Evolutionary conservation across 2,797 vertebrate genomes (phyloP).

Genomic region (Buphagus erythrorhynchus): DNA sequence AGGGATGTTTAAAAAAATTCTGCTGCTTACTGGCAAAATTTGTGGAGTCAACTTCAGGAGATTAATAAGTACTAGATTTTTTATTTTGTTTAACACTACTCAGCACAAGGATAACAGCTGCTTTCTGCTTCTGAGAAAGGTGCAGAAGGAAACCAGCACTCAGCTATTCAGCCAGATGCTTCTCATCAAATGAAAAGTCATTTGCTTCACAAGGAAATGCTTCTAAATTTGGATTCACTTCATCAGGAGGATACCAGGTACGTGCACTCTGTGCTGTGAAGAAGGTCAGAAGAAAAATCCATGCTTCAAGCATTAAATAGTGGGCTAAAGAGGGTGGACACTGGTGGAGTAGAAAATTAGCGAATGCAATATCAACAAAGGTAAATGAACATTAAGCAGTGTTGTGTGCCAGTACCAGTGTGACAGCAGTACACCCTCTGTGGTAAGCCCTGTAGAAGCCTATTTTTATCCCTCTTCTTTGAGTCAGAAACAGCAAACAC

Average conservation of each 20-base stretch:
- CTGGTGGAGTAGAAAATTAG: neutral
- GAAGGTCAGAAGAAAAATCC: neutral
- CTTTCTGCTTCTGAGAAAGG: neutral
- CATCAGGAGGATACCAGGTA: neutral
- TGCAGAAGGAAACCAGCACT: neutral
- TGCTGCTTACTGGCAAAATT: neutral
- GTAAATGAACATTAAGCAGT: neutral
- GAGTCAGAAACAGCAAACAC: slow-evolving; percentile 30
- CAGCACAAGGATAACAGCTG: neutral
- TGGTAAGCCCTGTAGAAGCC: neutral
- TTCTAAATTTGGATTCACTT: neutral
- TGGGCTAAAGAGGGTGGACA: neutral
- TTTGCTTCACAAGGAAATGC: neutral
- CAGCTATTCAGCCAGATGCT: neutral
- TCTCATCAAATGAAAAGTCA: neutral
- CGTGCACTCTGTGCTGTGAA: neutral
- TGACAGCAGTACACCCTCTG: neutral
- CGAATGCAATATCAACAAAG: neutral
- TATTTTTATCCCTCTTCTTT: slow-evolving; percentile 23
- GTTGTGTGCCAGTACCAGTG: neutral
- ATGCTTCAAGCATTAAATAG: neutral
- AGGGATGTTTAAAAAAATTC: neutral
- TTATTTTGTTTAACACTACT: neutral
- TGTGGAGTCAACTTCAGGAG: neutral
- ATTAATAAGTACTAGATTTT: neutral